Base-by-base conservation (phyloP, 92 coral and sea anemone species). In the Epizoanthus rinbou region DNA sequence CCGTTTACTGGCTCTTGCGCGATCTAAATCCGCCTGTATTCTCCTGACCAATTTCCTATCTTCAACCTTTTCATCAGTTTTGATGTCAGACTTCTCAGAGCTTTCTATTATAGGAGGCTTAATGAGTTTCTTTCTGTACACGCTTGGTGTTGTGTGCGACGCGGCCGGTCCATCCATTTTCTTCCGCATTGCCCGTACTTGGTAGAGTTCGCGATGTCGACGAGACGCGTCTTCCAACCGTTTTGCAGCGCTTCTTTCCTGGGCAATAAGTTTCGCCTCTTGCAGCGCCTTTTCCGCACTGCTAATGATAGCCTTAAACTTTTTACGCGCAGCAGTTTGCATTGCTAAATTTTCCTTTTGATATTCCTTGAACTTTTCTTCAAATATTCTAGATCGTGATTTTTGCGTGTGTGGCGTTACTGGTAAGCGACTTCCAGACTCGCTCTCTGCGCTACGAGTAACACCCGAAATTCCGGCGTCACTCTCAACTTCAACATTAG, bases 241-340 rank as follows among this genome's bases (percentile, higher is more conserved):
- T 50, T 56, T 73, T 10, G 79, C 69, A 3, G 71, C 89, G 57
- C 75, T 75, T 56, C 60, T 66, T 24, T 85, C 86, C 31, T 85
- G 68, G 1, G 86, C 89, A 28, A 25, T 50, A 15, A 35, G 69
- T 21, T 88, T 84, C 10, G 87, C 89, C 41, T 90, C 87, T 17
- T 56, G 57, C 22, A 87, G 56, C 52, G 73, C 76, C 56, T 83
- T 90, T 52, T 86, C 88, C 0, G 94, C 94, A 35, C 85, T 89
- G 8, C 76, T 83, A 50, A 92, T 63, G 63, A 65, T 69, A 23
- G 45, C 28, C 21, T 79, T 75, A 19, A 92, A 92, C 57, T 74
- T 76, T 28, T 86, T 85, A 53, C 88, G 88, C 53, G 83, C 45
- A 17, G 74, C 89, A 65, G 52, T 60, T 56, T 86, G 82, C 39